phyloP scores from a whole-genome alignment of 2,113 vertebrate genomes.

The Puntigrus tetrazona region DNA sequence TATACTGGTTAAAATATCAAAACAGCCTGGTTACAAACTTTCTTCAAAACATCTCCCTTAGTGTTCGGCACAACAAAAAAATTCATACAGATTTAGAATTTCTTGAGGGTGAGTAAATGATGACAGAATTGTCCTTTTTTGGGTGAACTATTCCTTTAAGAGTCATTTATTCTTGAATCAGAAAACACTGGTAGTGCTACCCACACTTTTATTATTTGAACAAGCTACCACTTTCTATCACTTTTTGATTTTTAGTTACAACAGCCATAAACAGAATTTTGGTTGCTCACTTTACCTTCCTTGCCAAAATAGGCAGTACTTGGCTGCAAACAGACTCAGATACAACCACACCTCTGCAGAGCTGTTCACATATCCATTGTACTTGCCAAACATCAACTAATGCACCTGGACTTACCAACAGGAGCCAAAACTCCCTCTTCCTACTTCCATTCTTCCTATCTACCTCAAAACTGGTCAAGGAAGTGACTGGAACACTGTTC shows the following conservation, averaged over 20 bases:
- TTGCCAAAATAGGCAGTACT: background rate
- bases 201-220: too few species aligned
- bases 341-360: background rate
- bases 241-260: background rate
- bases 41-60: too few species aligned
- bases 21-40: too few species aligned
- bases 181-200: too few species aligned
- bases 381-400: background rate
- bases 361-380: background rate
- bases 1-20: too few species aligned
- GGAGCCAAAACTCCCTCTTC: slow-evolving; percentile 17
- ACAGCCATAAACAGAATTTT: background rate
- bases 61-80: too few species aligned
- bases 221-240: background rate
- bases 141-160: too few species aligned
- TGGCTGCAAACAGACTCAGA: background rate
- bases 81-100: too few species aligned
- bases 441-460: background rate
- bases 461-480: background rate
- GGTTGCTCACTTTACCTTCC: background rate
- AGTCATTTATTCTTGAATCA: too few species aligned
- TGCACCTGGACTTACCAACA: slow-evolving; percentile 1
- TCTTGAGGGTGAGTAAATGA: too few species aligned
- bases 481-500: background rate
- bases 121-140: too few species aligned